Evolutionary conservation across 2,113 vertebrate genomes (phyloP).

Genomic region (Xenus cinereus): DNA sequence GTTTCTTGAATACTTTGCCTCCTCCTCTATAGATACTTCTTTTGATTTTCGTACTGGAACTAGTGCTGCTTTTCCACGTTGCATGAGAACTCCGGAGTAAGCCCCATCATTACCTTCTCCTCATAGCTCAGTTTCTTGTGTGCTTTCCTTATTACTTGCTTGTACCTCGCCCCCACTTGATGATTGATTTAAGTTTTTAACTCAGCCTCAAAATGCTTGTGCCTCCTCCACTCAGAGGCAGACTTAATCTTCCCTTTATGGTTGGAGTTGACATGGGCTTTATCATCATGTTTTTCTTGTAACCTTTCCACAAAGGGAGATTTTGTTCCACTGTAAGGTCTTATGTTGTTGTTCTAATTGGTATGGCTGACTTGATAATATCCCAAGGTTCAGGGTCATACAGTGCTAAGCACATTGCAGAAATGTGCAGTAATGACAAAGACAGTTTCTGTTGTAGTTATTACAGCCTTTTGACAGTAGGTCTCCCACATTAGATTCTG

Average conservation of each 20-base stretch:
- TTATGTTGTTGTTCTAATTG: background rate
- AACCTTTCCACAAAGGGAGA: slow-evolving; percentile 29
- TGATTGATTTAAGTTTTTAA: slow-evolving; percentile 19
- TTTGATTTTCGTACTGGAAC: background rate
- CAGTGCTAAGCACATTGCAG: background rate
- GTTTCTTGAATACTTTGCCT: background rate
- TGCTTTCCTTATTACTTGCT: background rate
- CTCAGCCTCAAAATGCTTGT: background rate
- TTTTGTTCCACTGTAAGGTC: slow-evolving; percentile 13
- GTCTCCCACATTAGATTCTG: background rate
- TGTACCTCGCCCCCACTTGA: background rate
- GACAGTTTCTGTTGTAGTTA: background rate
- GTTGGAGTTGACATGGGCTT: background rate
- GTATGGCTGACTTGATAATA: background rate
- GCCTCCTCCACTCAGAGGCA: background rate
- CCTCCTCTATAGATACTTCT: background rate
- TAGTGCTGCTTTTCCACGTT: background rate
- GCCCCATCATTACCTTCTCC: background rate
- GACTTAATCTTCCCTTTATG: slow-evolving; percentile 2
- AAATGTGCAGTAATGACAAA: slow-evolving; percentile 9
- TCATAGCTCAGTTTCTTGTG: background rate
- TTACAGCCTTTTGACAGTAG: background rate
- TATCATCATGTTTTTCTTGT: slow-evolving; percentile 24
- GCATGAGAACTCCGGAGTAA: background rate
- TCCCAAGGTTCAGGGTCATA: background rate